These are phyloP conservation scores for Cheilosia impressa DNA, from an alignment of 2,888 invertebrate species.

Conservation along the genomic window DNA sequence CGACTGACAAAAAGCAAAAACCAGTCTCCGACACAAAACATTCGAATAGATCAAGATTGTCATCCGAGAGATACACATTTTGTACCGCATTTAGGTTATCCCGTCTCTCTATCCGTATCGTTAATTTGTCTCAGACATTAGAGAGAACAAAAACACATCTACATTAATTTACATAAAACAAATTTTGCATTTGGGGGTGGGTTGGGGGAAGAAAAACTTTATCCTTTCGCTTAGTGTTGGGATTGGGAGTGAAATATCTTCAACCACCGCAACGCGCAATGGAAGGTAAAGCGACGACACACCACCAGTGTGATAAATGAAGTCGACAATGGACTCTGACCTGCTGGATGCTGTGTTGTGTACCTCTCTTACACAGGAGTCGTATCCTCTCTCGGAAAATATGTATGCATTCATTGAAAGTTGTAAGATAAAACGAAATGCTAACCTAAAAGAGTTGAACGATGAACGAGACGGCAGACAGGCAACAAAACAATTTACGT, in stretches of 20 bases:
- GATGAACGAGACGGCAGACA: conserved; percentile 68
- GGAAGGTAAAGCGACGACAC: conserved; percentile 44
- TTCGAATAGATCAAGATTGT: conserved; percentile 50
- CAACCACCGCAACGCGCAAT: conserved; percentile 14
- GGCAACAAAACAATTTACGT: conserved; percentile 75
- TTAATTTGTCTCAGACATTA: conserved; percentile 9
- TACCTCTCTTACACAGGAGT: conserved; percentile 20
- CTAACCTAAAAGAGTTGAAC: conserved; percentile 67
- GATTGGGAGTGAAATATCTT: neutral
- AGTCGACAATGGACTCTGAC: conserved; percentile 70
- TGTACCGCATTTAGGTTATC: conserved; percentile 1
- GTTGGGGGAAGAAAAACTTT: conserved; percentile 18
- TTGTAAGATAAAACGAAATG: conserved; percentile 42
- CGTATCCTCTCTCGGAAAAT: neutral
- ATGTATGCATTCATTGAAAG: conserved; percentile 29
- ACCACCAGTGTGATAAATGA: conserved; percentile 61
- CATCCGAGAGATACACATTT: conserved; percentile 41
- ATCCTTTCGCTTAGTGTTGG: conserved; percentile 35
- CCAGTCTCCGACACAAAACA: conserved; percentile 21
- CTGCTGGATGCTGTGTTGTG: conserved; percentile 16
- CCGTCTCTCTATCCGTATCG: conserved; percentile 19
- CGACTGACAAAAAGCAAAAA: neutral
- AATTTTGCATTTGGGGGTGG: conserved; percentile 32
- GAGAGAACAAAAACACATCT: neutral
- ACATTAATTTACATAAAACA: conserved; percentile 56